Evolutionary conservation across 2,113 vertebrate genomes (phyloP).

Genomic region (Zapus hudsonius): DNA sequence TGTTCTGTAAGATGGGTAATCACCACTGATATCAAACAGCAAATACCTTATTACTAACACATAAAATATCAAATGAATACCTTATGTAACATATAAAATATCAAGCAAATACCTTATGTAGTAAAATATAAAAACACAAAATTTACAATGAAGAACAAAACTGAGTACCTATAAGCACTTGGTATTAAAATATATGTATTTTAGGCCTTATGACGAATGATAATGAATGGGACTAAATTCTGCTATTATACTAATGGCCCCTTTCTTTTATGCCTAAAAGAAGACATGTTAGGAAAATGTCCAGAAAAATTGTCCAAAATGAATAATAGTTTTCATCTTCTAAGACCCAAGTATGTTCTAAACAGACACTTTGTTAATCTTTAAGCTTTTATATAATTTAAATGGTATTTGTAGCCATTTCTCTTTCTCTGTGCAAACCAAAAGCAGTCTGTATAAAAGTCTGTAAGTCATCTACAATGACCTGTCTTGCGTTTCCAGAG

Average conservation of each 20-base stretch:
- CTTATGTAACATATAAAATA: background rate
- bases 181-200: background rate
- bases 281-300: background rate
- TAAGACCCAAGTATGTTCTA: constrained; percentile 33
- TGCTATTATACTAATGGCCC: background rate
- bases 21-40: background rate
- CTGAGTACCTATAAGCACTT: background rate
- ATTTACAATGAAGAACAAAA: constrained; percentile 17
- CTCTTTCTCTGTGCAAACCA: constrained; percentile 16
- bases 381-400: constrained; percentile 41
- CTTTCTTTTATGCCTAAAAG: constrained; percentile 19
- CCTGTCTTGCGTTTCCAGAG: background rate
- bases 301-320: constrained; percentile 13
- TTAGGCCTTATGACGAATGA: too few species aligned
- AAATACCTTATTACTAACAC: background rate
- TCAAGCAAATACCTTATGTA: background rate
- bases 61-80: background rate
- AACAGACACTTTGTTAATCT: constrained; percentile 44
- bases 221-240: too few species aligned
- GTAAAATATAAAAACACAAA: constrained; percentile 26
- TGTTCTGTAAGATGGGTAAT: constrained; percentile 12
- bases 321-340: constrained; percentile 20
- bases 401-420: constrained; percentile 3
- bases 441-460: background rate
- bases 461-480: constrained; percentile 4